Evolutionary conservation across 1,140 invertebrate species (phyloP).

Genomic region (Macrostomum lignano): DNA sequence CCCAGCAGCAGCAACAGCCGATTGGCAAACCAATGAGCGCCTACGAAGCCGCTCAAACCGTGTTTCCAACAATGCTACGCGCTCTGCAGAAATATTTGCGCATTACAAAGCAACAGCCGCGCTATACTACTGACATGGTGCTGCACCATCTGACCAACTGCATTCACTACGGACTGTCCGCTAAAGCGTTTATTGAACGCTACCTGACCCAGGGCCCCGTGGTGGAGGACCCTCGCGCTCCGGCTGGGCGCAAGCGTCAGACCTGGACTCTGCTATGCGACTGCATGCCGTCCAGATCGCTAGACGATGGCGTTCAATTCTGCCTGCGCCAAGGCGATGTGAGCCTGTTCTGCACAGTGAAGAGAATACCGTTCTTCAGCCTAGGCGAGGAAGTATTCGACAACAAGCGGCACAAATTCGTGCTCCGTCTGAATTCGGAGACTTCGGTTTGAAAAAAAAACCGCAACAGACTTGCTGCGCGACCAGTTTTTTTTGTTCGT

Average conservation of each 20-base stretch:
- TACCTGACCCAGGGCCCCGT: conserved; percentile 34
- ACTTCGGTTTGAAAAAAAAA: conserved; percentile 48
- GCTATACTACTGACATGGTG: conserved; percentile 71
- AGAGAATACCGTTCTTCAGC: conserved; percentile 60
- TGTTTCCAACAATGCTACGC: conserved; percentile 74
- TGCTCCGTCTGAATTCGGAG: conserved; percentile 67
- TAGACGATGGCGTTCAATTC: conserved; percentile 45
- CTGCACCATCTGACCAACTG: conserved; percentile 54
- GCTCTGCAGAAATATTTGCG: conserved; percentile 79
- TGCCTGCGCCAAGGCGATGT: conserved; percentile 71
- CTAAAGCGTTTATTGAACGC: conserved; percentile 55
- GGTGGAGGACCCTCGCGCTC: conserved; percentile 1
- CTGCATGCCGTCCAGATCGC: conserved; percentile 50
- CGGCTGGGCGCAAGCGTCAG: no score
- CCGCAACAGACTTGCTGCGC: no score
- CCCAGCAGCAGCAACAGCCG: no score
- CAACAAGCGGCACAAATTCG: conserved; percentile 76
- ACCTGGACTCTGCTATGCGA: conserved; percentile 77
- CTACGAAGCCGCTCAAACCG: conserved; percentile 72
- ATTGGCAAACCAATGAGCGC: conserved; percentile 47
- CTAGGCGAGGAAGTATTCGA: conserved; percentile 70
- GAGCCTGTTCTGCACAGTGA: conserved; percentile 54
- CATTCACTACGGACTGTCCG: conserved; percentile 60
- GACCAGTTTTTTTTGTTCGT: no score
- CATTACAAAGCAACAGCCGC: conserved; percentile 68